Base-by-base conservation (phyloP, 1,140 invertebrate genomes). In the Dufourea novaeangliae region DNA sequence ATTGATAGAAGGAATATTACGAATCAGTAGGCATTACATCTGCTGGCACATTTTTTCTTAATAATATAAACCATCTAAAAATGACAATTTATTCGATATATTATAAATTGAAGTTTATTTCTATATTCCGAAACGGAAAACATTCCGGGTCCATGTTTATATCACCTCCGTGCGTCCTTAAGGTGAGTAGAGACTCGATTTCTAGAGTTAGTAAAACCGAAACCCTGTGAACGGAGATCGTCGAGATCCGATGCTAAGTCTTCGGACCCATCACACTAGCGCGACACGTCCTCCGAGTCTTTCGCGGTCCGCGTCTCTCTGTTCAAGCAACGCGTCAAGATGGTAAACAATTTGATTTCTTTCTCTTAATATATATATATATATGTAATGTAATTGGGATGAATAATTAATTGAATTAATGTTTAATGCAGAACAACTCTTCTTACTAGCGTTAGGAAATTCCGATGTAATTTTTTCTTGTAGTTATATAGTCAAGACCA, bases 381-480 rank as follows among this genome's bases (percentile, higher is more conserved):
- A 79, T 78, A 80, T 80, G 69, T 8, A 46, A 73, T 66, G 80
- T 34, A 61, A 17, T 39, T 70, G 54, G 69, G 34, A 78, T 79
- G 50, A 44, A 83, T 82, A 74, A 74, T 54, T 61, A 52, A 74
- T 75, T 80, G 62, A n/a, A 83, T 78, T 84, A 84, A 69, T 80
- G 64, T 73, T 80, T 66, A 52, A 77, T 29, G 34, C 50, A 77
- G 66, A 25, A 67, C 66, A 29, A n/a, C 39, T 69, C 64, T 50
- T 72, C 52, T 83, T 80, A 76, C 46, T 84, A 85, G 73, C 46
- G 37, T 75, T 75, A 66, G 62, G 8, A 37, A 20, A 70, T 84
- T 78, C 69, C 66, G 54, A 85, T 84, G 79, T 85, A 79, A 84
- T 84, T 85, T 80, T 83, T 83, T 83, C 74, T 84, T 27, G 41